Evolutionary conservation across 1,140 invertebrate genomes (phyloP).

Genomic region (Drosophila kohkoa): DNA sequence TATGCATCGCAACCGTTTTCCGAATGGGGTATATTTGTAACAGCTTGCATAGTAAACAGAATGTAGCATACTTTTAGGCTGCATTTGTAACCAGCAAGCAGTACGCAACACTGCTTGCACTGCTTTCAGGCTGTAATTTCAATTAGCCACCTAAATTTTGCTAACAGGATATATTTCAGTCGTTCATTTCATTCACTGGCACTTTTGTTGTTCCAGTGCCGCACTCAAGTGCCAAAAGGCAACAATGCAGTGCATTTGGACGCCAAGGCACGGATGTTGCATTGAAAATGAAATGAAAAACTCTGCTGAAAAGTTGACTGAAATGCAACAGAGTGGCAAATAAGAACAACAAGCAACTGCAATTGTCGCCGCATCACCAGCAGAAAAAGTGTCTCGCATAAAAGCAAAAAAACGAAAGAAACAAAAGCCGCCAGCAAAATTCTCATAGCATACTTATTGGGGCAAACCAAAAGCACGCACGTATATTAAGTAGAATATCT

Average conservation of each 20-base stretch:
- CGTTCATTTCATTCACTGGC: neutral
- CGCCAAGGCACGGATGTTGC: conserved; percentile 22
- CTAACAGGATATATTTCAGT: neutral
- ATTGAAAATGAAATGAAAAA: conserved; percentile 52
- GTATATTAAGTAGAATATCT: neutral
- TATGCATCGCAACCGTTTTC: neutral
- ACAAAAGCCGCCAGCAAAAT: conserved; percentile 16
- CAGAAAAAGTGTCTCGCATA: conserved; percentile 20
- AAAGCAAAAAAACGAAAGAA: conserved; percentile 1
- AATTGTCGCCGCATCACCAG: conserved; percentile 5
- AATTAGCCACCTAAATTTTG: no score
- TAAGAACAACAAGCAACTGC: conserved; percentile 22
- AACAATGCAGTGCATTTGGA: conserved; percentile 30
- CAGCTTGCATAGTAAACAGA: neutral
- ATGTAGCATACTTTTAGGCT: neutral
- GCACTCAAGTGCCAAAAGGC: conserved; percentile 43
- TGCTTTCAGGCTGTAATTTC: no score
- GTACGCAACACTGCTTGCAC: neutral
- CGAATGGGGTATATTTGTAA: conserved; percentile 16
- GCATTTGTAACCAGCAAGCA: neutral
- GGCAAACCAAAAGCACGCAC: conserved; percentile 3
- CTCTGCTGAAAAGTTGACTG: conserved; percentile 46
- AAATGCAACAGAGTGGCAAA: conserved; percentile 36
- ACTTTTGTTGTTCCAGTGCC: conserved; percentile 30
- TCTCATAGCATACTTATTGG: conserved; percentile 37